phyloP scores from a whole-genome alignment of 2,797 vertebrate species.

The Hapalemur alaotrensis region DNA sequence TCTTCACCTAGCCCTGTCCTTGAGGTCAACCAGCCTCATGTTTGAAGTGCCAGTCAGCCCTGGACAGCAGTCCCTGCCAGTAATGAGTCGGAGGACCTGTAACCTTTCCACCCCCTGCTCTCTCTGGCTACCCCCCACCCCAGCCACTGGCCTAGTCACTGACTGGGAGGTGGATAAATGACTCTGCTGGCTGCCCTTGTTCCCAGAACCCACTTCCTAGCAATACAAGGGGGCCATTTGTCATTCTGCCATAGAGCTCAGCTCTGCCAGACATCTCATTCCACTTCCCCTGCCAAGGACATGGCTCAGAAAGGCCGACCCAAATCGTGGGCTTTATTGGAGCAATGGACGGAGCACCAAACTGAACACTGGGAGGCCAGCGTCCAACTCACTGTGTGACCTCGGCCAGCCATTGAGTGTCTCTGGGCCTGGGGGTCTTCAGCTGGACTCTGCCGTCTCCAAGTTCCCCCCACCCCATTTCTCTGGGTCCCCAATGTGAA shows the following conservation, averaged over 20 bases:
- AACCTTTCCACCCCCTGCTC: background rate
- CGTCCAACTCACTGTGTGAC: background rate
- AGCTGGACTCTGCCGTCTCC: background rate
- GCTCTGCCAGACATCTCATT: slow-evolving; percentile 61
- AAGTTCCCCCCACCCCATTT: accelerated
- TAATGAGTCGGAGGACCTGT: background rate
- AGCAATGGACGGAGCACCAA: background rate
- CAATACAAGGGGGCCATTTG: slow-evolving; percentile 49
- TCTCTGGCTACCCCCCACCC: background rate
- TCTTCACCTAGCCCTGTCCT: background rate
- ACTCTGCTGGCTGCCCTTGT: slow-evolving; percentile 32
- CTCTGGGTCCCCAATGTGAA: background rate
- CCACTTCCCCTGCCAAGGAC: slow-evolving; percentile 49
- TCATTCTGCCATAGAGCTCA: slow-evolving; percentile 56
- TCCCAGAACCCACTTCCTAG: slow-evolving; percentile 72
- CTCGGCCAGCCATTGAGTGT: background rate
- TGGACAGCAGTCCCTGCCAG: background rate
- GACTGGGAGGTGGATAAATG: slow-evolving; percentile 45
- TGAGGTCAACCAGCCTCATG: background rate
- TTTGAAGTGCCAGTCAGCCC: background rate
- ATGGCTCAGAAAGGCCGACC: background rate
- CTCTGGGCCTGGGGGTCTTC: background rate
- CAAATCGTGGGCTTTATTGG: background rate
- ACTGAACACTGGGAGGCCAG: background rate
- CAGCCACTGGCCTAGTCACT: background rate